These are phyloP conservation scores for Tapera naevia DNA, from an alignment of 2,797 vertebrate species.

Conservation along the genomic window DNA sequence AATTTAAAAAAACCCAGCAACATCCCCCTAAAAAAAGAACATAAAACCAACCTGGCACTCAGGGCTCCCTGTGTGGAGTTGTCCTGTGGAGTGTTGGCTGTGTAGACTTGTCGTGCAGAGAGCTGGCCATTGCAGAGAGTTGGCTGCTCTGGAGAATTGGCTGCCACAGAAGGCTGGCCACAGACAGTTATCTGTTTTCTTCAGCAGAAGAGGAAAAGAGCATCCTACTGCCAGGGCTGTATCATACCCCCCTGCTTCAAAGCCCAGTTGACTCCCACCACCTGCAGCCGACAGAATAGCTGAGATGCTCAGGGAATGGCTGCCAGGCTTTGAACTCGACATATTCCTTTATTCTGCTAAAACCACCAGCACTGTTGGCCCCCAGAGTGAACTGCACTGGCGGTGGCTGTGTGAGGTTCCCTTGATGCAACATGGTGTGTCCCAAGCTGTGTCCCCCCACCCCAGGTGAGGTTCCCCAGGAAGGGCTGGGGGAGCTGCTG, in stretches of 20 bases:
- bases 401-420: accelerated
- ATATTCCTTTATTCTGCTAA: neutral
- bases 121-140: no score
- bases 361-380: neutral
- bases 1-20: no score
- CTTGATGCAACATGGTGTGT: accelerated
- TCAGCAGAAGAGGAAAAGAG: neutral
- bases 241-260: neutral
- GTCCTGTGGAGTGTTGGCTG: no score
- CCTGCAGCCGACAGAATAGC: neutral
- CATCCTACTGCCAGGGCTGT: neutral
- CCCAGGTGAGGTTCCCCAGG: neutral
- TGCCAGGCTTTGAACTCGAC: neutral
- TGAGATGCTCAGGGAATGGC: neutral
- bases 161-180: no score
- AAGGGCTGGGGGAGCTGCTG: no score
- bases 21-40: no score
- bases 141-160: no score
- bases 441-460: neutral
- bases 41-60: no score
- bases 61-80: no score
- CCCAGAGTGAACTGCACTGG: accelerated
- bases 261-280: neutral
- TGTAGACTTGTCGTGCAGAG: no score
- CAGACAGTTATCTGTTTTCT: no score